A percentile compares a stretch with the other conserved stretches of the same genome.
phyloP scores from a whole-genome alignment of 1,140 invertebrate species.

The Radopholus similis region DNA sequence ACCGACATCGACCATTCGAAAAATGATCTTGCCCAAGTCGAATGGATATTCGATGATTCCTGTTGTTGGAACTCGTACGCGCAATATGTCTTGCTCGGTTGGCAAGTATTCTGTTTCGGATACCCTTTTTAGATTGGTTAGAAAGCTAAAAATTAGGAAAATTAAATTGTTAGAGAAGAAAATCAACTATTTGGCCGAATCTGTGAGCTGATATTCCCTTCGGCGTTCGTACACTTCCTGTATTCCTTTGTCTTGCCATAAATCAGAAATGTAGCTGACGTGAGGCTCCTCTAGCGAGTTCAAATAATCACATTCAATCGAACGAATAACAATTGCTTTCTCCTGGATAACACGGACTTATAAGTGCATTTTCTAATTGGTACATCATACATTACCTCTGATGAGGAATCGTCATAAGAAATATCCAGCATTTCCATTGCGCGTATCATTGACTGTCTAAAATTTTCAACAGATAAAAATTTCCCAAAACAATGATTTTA shows the following conservation, averaged over 20 bases:
- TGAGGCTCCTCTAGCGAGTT: constrained; percentile 94
- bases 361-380: too few relatives aligned
- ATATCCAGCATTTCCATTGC: constrained; percentile 98
- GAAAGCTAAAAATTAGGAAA: constrained; percentile 89
- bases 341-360: too few relatives aligned
- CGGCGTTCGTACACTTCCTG: constrained; percentile 98
- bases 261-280: constrained; percentile 90
- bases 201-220: constrained; percentile 97
- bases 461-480: not conserved
- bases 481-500: too few relatives aligned
- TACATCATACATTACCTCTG: too few relatives aligned
- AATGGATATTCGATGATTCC: constrained; percentile 93
- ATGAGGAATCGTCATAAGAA: constrained; percentile 80
- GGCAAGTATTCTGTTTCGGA: constrained; percentile 86
- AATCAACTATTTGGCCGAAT: constrained; percentile 97
- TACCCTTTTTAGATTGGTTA: constrained; percentile 91
- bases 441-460: constrained; percentile 75
- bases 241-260: constrained; percentile 94
- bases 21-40: constrained; percentile 92
- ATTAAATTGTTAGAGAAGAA: too few relatives aligned
- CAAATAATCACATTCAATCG: constrained; percentile 96
- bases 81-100: constrained; percentile 92
- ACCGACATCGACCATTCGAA: constrained; percentile 67
- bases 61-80: constrained; percentile 92
- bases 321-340: constrained; percentile 87